These are phyloP conservation scores for Ectropis crepuscularia DNA, from an alignment of 2,888 invertebrate species.

Conservation along the genomic window DNA sequence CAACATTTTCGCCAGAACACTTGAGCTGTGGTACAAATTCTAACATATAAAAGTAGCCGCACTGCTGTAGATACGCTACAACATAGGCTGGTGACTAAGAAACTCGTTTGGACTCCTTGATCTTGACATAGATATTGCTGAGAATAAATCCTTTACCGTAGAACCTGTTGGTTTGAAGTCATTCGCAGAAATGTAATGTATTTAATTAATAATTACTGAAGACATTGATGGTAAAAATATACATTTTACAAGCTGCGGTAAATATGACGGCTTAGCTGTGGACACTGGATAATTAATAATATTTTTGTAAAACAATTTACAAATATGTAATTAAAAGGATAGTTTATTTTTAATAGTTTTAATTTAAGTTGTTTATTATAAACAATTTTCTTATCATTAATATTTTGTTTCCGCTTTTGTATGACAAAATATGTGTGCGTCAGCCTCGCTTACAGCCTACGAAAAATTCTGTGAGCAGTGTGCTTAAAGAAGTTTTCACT, in stretches of 20 bases:
- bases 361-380: too few relatives aligned
- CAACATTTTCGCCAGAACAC: background rate
- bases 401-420: too few relatives aligned
- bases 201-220: constrained; percentile 24
- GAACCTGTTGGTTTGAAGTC: constrained; percentile 68
- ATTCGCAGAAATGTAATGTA: constrained; percentile 58
- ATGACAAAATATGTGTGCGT: too few relatives aligned
- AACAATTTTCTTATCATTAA: too few relatives aligned
- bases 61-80: constrained; percentile 13
- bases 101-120: constrained; percentile 74
- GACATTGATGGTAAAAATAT: background rate
- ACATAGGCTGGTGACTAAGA: constrained; percentile 60
- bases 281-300: too few relatives aligned
- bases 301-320: too few relatives aligned
- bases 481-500: too few relatives aligned
- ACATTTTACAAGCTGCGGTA: background rate
- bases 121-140: constrained; percentile 77
- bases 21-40: background rate
- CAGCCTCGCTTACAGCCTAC: too few relatives aligned
- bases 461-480: too few relatives aligned
- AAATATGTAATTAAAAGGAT: too few relatives aligned
- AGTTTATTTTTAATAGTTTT: too few relatives aligned
- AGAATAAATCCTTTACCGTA: constrained; percentile 71
- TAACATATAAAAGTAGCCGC: constrained; percentile 7
- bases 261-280: too few relatives aligned